Evolutionary conservation across 2,888 invertebrate species (phyloP).

Genomic region (Osedax fenrisi): DNA sequence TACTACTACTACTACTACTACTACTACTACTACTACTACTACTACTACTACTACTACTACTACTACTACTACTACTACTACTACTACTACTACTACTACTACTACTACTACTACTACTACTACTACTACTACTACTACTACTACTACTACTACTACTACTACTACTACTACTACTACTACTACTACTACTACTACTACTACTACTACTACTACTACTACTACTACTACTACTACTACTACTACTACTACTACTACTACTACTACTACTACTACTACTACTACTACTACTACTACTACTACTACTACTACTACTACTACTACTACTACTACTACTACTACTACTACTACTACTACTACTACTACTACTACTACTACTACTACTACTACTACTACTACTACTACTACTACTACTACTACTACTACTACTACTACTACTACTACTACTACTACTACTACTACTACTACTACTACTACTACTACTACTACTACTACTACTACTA

Average conservation of each 20-base stretch:
- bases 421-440: constrained; percentile 10
- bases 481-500: constrained; percentile 7
- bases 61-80: background rate
- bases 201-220: background rate
- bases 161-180: background rate
- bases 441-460: background rate
- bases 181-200: background rate
- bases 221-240: background rate
- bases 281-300: background rate
- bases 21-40: background rate
- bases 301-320: background rate
- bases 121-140: background rate
- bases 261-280: background rate
- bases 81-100: background rate
- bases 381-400: background rate
- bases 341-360: background rate
- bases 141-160: no score
- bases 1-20: background rate
- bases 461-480: constrained; percentile 7
- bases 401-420: constrained; percentile 7
- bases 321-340: background rate
- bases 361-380: background rate
- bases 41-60: background rate
- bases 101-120: background rate
- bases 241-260: background rate